Conservation (phyloP, 2,113 vertebrate species). For the Ailuropoda melanoleuca region DNA sequence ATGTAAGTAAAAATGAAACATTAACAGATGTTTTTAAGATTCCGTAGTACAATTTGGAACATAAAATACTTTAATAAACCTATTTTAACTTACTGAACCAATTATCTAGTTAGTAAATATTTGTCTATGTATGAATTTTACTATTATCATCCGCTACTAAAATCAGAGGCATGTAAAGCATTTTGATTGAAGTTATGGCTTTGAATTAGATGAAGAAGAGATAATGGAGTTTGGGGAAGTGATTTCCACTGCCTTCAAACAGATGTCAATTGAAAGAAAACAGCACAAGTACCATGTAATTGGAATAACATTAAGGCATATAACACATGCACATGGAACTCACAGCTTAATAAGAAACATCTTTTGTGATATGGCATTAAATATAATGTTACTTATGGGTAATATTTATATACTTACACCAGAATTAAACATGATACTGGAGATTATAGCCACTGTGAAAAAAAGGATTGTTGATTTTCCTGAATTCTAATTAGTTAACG, state of each 20-base stretch:
- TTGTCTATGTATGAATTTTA: neutral
- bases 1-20: slow-evolving; percentile 39
- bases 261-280: neutral
- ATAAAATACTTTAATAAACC: slow-evolving; percentile 16
- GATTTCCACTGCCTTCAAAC: slow-evolving; percentile 1
- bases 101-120: neutral
- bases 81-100: neutral
- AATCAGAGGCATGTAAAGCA: neutral
- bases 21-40: neutral
- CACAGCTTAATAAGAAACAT: neutral
- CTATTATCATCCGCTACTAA: neutral
- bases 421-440: neutral
- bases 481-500: neutral
- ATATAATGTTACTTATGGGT: neutral
- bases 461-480: neutral
- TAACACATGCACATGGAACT: neutral
- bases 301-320: neutral
- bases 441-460: neutral
- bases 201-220: neutral
- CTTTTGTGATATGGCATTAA: neutral
- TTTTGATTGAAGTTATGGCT: neutral
- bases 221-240: neutral
- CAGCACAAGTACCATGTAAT: neutral
- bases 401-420: neutral
- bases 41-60: neutral